Base-by-base conservation (phyloP, 2,888 invertebrate genomes). In the Bhutanitis thaidina region DNA sequence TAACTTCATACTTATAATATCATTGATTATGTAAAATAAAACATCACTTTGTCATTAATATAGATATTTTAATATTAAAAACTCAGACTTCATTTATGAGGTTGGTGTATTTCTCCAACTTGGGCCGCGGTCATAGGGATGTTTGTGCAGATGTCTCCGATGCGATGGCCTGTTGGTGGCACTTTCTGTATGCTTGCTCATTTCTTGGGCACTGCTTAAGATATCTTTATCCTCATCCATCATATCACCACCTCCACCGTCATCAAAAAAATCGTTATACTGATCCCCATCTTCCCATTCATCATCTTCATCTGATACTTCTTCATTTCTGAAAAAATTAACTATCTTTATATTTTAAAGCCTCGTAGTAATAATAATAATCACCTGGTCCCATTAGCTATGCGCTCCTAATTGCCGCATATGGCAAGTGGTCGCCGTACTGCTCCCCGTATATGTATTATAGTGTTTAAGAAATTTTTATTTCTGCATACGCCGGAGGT, bases 121-220 rank as follows among this genome's bases (percentile, higher is more conserved):
- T 49, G 89, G 89, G 54, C 89, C 89, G 13, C 89, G 76, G 61
- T 90, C 89, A 60, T 87, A 90, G 3, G 89, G 89, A 53, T 90
- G 87, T 85, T 87, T 90, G 66, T 87, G 88, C 14, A 84, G 89
- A 88, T 90, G 89, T 76, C 89, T 80, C 63, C 79, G 86, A 64
- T 84, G 88, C n/a, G 75, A 70, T 3, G 74, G 68, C 12, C 80
- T 69, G 13, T 66, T 67, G 3, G 75, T 67, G 7, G 63, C 52
- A 34, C 64, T 69, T 39, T 73, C 76, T 7, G 67, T 63, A 43
- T 59, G 65, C 15, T 60, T 67, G 49, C 54, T 56, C 29, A 55
- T 60, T 40, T 60, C 58, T 1, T 56, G 47, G 3, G 61, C 58
- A 15, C 64, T 62, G 45, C 53, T 71, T n/a, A 79, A 59, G 1